These are phyloP conservation scores for Xylocampa areola DNA, from an alignment of 2,888 invertebrate genomes.

Conservation along the genomic window DNA sequence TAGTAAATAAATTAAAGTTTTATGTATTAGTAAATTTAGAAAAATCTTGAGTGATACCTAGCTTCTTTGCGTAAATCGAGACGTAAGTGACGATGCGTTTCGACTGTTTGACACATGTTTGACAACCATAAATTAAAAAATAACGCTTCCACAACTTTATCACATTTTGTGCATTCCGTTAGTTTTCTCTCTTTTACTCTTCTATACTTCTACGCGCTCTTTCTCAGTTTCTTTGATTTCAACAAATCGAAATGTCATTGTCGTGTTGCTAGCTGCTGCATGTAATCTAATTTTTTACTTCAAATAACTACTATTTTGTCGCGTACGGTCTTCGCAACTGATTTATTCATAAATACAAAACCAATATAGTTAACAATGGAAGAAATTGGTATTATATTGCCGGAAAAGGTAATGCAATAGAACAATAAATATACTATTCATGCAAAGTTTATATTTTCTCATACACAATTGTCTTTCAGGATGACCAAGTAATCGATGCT, in stretches of 20 bases:
- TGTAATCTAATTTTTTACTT: no score
- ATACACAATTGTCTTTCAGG: slow-evolving; percentile 76
- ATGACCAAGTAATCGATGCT: slow-evolving; percentile 91
- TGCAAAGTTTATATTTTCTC: not conserved
- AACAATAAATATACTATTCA: not conserved
- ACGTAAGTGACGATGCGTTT: slow-evolving; percentile 69
- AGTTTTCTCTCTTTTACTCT: slow-evolving; percentile 24
- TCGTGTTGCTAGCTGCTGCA: slow-evolving; percentile 1
- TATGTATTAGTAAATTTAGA: no score
- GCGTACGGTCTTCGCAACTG: not conserved
- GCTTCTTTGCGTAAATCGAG: slow-evolving; percentile 37
- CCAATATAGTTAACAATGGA: slow-evolving; percentile 90
- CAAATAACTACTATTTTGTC: no score
- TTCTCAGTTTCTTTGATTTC: slow-evolving; percentile 25
- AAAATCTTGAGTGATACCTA: not conserved
- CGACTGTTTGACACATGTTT: slow-evolving; percentile 57
- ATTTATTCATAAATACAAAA: slow-evolving; percentile 22
- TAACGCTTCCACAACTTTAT: no score
- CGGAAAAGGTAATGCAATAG: slow-evolving; percentile 93
- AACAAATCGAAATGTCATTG: slow-evolving; percentile 31
- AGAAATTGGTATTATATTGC: slow-evolving; percentile 94
- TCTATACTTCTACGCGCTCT: rapidly evolving
- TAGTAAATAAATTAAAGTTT: no score
- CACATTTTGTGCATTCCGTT: slow-evolving; percentile 18
- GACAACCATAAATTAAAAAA: not conserved